phyloP scores from a whole-genome alignment of 2,797 vertebrate genomes.

The Poecilia wingei region DNA sequence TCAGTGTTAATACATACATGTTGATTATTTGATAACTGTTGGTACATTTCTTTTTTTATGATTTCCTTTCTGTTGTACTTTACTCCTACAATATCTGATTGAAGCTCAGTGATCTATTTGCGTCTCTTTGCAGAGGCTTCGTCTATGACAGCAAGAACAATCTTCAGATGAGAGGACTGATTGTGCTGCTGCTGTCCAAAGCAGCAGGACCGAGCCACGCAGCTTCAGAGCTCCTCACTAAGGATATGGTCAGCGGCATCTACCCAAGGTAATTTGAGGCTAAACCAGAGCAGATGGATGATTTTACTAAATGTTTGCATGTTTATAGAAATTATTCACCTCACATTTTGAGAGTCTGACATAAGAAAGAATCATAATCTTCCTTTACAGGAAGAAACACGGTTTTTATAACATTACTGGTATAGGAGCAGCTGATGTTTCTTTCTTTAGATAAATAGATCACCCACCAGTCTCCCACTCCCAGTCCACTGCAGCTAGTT shows the following conservation, averaged over 20 bases:
- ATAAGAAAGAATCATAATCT: not conserved
- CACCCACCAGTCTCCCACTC: not conserved
- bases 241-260: slow-evolving; percentile 94
- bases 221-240: slow-evolving; percentile 75
- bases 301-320: not conserved
- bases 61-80: not conserved
- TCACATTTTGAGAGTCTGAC: not conserved
- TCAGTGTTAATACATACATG: not conserved
- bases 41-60: not conserved
- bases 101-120: not conserved
- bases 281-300: not conserved
- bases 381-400: not conserved
- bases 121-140: slow-evolving; percentile 84
- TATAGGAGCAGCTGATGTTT: not conserved
- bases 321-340: not conserved
- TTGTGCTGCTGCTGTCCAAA: slow-evolving; percentile 93
- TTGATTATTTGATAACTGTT: not conserved
- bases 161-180: slow-evolving; percentile 92
- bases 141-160: slow-evolving; percentile 90
- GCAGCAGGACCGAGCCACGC: slow-evolving; percentile 88
- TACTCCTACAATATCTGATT: not conserved
- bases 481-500: not conserved
- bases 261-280: slow-evolving; percentile 88
- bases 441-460: not conserved
- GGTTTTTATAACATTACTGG: not conserved